Base-by-base conservation (phyloP, 2,888 invertebrate species). In the Seladonia tumulorum region DNA sequence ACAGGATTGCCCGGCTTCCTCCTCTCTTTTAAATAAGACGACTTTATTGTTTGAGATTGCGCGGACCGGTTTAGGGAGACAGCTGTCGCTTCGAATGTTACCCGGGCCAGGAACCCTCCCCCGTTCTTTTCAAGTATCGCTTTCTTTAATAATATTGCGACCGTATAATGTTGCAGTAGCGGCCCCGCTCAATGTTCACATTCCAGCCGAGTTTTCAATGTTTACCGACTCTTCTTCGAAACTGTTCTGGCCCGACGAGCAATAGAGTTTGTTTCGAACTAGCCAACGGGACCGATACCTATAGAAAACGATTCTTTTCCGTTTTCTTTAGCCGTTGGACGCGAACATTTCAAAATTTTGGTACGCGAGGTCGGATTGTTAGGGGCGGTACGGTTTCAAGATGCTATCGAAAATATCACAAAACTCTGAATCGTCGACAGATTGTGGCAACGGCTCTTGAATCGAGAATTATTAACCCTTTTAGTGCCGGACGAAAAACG, bases 1-100 rank as follows among this genome's bases (percentile, higher is more conserved):
- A 81, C 70, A 63, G 77, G 39, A 81, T 86, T 82, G 71, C 76
- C 39, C 57, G 73, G 49, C 47, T 57, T 73, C 76, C 8, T 66
- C 39, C 68, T 75, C 42, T 70, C 71, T 77, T 84, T 83, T 75
- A 78, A 87, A 72, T 81, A 70, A 87, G 82, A 86, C 60, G 74
- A 60, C 79, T 86, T 83, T 83, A 85, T 87, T 81, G 73, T 75
- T 76, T 70, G 80, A 39, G 78, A 82, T 87, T 71, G 71, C 82
- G 68, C 25, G 47, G 70, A 39, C 71, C 60, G 74, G 53, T 49
- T n/a, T 45, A 12, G 45, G 45, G 49, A 35, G 82, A 70, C 42
- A 63, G 68, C 81, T 80, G 88, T 84, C 83, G 45, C 53, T 35
- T 25, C 49, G 76, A 75, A 71, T 85, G 70, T 87, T 78, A 76